Conservation (phyloP, 2,797 vertebrate species). For the Hoplostethus atlanticus region DNA sequence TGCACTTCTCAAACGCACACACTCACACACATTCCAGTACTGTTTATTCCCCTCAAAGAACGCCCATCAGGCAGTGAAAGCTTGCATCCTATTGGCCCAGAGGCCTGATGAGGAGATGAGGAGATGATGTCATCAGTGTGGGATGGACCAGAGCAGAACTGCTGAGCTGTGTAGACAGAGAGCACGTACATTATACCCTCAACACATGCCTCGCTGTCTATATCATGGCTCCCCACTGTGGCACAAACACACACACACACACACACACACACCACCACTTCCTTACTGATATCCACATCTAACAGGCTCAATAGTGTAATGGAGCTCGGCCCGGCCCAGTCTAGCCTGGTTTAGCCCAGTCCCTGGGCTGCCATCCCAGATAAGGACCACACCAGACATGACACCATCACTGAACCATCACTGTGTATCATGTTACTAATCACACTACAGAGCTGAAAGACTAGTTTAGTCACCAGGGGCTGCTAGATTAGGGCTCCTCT, state of each 20-base stretch:
- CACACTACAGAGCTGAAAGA: background rate
- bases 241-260: background rate
- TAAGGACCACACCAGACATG: background rate
- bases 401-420: background rate
- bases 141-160: constrained; percentile 20
- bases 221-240: background rate
- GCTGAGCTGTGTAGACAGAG: constrained; percentile 27
- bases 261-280: too few species aligned
- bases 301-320: too few species aligned
- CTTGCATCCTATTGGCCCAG: constrained; percentile 11
- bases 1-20: background rate
- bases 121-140: constrained; percentile 30
- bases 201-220: background rate
- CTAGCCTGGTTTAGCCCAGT: too few species aligned
- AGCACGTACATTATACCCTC: constrained; percentile 42
- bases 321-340: too few species aligned
- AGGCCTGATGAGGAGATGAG: constrained; percentile 34
- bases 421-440: background rate
- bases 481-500: background rate
- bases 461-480: background rate
- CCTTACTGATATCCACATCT: too few species aligned
- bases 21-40: constrained; percentile 29
- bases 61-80: constrained; percentile 32
- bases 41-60: constrained; percentile 49
- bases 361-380: background rate